Evolutionary conservation across 1,140 invertebrate genomes (phyloP), one percentile per base, ranked within the genome.

Genomic region (Belonocnema kinseyi): DNA sequence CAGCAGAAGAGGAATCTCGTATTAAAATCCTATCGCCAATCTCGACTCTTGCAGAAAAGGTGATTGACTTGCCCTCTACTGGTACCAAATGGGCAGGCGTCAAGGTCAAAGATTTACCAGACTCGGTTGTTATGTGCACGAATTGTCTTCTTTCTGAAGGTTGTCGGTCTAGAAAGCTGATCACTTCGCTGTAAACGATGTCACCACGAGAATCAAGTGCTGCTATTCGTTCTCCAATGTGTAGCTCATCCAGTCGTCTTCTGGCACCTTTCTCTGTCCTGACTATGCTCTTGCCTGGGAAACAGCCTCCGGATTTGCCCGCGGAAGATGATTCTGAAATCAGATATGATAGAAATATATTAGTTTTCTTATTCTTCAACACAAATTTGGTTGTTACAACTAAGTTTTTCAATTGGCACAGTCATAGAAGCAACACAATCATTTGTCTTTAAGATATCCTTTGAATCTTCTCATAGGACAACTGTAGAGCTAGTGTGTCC

Each of bases 321-420:
- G 95, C 94, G 78, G 95, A 95, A n/a, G 97, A 97, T 16, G 97
- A 98, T 93, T 99, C 98, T 99, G 94, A 11, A 95, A 95, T 77
- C 73, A 84, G 76, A 87, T 84, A 84, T 80, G 80, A 46, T 46
- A 46, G 40, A 46, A 46, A 46, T 46, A 46, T 46, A 11, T 46
- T 46, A 46, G 40, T 46, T 46, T 46, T 46, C 11, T 10, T 46
- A 80, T 51, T 46, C 50, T 5, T 50, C 19, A 72, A 72, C 12
- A 46, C 2, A 14, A 12, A 26, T 5, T 54, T 54, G 3, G 17
- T 3, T 54, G 14, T 5, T 5, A 2, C 3, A 33, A 33, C 4
- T 4, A 33, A 33, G 26, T 33, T 33, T 33, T 33, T 33, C 0
- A 4, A 5, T 33, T 33, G 26, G 4, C 3, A 33, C 2, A 33